Conservation (phyloP, 2,888 invertebrate species). For the Synanthedon andrenaeformis region DNA sequence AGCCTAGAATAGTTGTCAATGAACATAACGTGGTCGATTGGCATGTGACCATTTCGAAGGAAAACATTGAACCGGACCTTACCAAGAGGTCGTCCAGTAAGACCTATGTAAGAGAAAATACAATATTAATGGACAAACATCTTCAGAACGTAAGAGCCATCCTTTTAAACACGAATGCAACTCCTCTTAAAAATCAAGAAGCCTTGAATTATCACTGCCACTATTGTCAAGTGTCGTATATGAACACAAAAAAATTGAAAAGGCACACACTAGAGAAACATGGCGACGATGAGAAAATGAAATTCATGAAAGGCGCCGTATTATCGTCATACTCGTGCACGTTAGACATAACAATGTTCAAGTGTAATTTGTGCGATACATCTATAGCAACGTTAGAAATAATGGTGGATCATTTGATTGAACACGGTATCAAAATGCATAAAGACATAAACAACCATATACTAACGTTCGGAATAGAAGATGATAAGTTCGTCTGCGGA, state of each 20-base stretch:
- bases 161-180: background rate
- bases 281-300: background rate
- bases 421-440: background rate
- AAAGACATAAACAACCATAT: slow-evolving; percentile 13
- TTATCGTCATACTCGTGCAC: background rate
- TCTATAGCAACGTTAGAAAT: background rate
- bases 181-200: background rate
- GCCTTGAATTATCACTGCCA: background rate
- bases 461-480: slow-evolving; percentile 13
- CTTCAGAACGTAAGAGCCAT: background rate
- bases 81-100: background rate
- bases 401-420: background rate
- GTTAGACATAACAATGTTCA: background rate
- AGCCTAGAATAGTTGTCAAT: background rate
- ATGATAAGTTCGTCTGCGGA: background rate
- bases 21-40: background rate
- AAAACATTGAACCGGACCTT: background rate
- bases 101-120: background rate
- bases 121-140: background rate
- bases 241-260: background rate
- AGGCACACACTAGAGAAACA: background rate
- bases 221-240: background rate
- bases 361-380: background rate
- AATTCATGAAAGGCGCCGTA: background rate
- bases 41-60: background rate